Conservation (phyloP, 2,888 invertebrate species). For the Stratiomys singularior region DNA sequence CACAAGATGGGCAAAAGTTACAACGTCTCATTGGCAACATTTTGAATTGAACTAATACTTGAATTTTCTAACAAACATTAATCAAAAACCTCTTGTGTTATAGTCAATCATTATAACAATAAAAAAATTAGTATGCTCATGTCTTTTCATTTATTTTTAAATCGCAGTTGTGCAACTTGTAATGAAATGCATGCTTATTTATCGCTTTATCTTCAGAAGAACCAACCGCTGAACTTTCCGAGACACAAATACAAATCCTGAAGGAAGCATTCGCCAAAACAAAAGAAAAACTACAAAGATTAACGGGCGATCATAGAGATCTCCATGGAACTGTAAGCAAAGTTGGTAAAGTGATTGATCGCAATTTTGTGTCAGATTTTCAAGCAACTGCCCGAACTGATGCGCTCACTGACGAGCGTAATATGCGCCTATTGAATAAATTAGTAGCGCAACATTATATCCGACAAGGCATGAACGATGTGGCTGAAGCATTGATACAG, state of each 20-base stretch:
- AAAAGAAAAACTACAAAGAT: slow-evolving; percentile 82
- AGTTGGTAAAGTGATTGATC: slow-evolving; percentile 96
- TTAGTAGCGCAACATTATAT: slow-evolving; percentile 96
- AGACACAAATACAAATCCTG: slow-evolving; percentile 77
- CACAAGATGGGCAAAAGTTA: too few relatives aligned
- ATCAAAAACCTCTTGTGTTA: too few relatives aligned
- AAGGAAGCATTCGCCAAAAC: slow-evolving; percentile 80
- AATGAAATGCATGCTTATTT: too few relatives aligned
- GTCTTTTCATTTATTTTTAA: too few relatives aligned
- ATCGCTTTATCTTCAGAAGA: slow-evolving; percentile 67
- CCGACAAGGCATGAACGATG: slow-evolving; percentile 92
- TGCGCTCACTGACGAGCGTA: slow-evolving; percentile 73
- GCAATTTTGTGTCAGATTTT: slow-evolving; percentile 93
- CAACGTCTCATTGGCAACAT: too few relatives aligned
- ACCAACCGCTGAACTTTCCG: slow-evolving; percentile 73
- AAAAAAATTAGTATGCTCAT: too few relatives aligned
- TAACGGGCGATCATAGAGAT: slow-evolving; percentile 86
- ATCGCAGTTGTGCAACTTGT: too few relatives aligned
- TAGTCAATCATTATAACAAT: too few relatives aligned
- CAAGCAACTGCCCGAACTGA: slow-evolving; percentile 85
- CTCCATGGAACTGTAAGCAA: slow-evolving; percentile 83
- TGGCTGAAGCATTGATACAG: slow-evolving; percentile 79
- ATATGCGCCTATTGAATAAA: slow-evolving; percentile 79
- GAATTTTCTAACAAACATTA: too few relatives aligned
- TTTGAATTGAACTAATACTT: too few relatives aligned